These are phyloP conservation scores for Charaxes varanes DNA, from an alignment of 1,140 invertebrate species.

Conservation along the genomic window DNA sequence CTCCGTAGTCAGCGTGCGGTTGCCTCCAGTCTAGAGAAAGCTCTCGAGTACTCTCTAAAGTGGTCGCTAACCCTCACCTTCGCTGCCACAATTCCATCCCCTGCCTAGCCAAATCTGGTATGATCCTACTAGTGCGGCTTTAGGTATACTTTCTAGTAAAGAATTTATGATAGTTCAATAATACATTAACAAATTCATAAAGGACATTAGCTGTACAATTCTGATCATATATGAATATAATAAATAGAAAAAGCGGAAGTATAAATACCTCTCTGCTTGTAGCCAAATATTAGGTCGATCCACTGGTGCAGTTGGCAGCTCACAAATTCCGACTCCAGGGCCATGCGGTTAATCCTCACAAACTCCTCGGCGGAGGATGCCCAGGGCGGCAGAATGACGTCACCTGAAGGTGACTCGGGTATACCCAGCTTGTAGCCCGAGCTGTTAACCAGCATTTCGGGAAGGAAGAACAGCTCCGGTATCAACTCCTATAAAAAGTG, in stretches of 20 bases:
- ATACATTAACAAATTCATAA: not conserved
- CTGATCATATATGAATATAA: too few relatives aligned
- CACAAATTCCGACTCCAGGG: constrained; percentile 98
- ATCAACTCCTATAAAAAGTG: constrained; percentile 89
- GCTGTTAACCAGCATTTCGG: constrained; percentile 99
- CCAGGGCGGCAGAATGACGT: constrained; percentile 97
- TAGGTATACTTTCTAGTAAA: too few relatives aligned
- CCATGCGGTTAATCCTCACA: constrained; percentile 97
- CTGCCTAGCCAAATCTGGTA: too few relatives aligned
- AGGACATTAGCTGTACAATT: not conserved
- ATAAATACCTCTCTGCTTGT: constrained; percentile 98
- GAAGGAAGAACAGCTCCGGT: constrained; percentile 98
- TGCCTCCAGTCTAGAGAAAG: too few relatives aligned
- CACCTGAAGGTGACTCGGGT: constrained; percentile 87
- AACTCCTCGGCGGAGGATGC: constrained; percentile 98
- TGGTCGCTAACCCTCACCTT: too few relatives aligned
- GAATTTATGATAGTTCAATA: too few relatives aligned
- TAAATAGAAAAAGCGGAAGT: too few relatives aligned
- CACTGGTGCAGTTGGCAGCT: constrained; percentile 99
- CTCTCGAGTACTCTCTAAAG: too few relatives aligned
- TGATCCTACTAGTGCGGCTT: too few relatives aligned
- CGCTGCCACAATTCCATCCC: too few relatives aligned
- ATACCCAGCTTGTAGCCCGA: constrained; percentile 88
- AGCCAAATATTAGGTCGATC: constrained; percentile 99
- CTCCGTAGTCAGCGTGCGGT: too few relatives aligned